Conservation (phyloP, 2,113 vertebrate genomes). For the Vulpes lagopus region DNA sequence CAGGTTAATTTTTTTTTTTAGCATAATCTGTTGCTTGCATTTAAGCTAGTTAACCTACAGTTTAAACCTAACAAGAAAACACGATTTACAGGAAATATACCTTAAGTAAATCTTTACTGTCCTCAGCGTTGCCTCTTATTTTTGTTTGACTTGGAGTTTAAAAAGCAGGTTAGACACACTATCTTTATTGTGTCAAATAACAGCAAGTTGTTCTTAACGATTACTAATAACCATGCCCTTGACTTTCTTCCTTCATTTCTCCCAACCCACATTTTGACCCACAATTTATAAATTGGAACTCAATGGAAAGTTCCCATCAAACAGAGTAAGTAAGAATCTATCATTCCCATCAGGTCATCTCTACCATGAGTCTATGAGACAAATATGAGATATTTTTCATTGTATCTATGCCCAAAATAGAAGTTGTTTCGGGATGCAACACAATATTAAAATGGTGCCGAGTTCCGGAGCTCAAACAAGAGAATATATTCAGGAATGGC, state of each 20-base stretch:
- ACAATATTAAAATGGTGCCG: background rate
- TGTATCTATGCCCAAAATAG: background rate
- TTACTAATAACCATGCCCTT: background rate
- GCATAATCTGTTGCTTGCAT: background rate
- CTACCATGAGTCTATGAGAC: background rate
- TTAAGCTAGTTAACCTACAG: background rate
- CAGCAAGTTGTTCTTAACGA: background rate
- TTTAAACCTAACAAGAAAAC: slow-evolving; percentile 29
- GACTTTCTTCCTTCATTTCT: background rate
- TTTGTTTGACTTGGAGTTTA: slow-evolving; percentile 34
- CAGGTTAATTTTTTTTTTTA: slow-evolving; percentile 28
- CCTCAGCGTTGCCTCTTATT: background rate
- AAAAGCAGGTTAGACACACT: background rate
- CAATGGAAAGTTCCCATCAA: background rate
- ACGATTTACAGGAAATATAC: background rate
- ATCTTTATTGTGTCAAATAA: background rate
- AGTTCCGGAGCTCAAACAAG: background rate
- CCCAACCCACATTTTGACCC: background rate
- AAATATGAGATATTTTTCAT: background rate
- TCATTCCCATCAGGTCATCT: background rate
- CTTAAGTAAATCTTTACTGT: background rate
- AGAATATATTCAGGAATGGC: background rate
- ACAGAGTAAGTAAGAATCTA: background rate
- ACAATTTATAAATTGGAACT: background rate
- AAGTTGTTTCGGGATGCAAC: slow-evolving; percentile 1